Percentiles rank a stretch among this genome's conserved stretches.
These are phyloP conservation scores for Chloromyia formosa DNA, from an alignment of 2,888 invertebrate species.

Conservation along the genomic window DNA sequence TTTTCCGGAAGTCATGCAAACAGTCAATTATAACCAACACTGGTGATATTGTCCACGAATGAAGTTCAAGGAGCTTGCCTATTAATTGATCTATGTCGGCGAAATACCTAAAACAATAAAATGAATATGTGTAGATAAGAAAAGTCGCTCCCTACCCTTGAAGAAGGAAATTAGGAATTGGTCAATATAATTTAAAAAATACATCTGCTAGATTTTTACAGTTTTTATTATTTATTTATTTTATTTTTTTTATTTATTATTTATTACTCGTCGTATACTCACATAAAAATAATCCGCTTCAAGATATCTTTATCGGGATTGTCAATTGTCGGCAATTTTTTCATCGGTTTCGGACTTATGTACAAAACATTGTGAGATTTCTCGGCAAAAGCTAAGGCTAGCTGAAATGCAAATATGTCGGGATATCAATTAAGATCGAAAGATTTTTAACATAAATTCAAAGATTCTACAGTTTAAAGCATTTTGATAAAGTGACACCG, in stretches of 20 bases:
- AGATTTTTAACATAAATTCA: no score
- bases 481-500: no score
- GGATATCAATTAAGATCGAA: no score
- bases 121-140: neutral
- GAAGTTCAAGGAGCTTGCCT: conserved; percentile 49
- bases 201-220: no score
- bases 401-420: conserved; percentile 33
- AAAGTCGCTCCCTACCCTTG: no score
- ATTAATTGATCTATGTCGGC: conserved; percentile 45
- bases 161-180: no score
- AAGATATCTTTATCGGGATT: conserved; percentile 34
- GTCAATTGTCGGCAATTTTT: conserved; percentile 24
- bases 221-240: no score
- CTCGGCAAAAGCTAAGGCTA: conserved; percentile 37
- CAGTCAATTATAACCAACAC: conserved; percentile 47
- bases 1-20: conserved; percentile 43
- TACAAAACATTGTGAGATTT: conserved; percentile 14
- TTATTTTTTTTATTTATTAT: conserved; percentile 33
- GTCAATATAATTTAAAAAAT: neutral
- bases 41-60: conserved; percentile 49
- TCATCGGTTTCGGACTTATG: neutral
- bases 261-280: neutral
- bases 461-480: no score
- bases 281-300: conserved; percentile 41
- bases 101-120: conserved; percentile 46